Evolutionary conservation across 2,888 invertebrate genomes (phyloP).

Genomic region (Acanthacorydalis orientalis): DNA sequence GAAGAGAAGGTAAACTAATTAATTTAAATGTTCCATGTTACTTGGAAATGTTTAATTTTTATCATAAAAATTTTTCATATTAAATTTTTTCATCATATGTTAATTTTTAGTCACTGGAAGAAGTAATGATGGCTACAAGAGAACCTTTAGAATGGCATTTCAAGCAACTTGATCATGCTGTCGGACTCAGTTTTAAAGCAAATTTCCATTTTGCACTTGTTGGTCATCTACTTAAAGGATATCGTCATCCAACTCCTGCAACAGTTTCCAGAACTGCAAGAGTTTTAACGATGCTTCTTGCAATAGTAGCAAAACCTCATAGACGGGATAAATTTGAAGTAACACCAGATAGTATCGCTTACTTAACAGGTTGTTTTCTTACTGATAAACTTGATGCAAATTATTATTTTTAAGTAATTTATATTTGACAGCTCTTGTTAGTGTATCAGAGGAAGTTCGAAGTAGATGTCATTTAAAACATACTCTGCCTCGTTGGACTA

Average conservation of each 20-base stretch:
- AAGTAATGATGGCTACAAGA: constrained; percentile 85
- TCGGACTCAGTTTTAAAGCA: constrained; percentile 87
- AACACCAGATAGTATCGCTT: constrained; percentile 81
- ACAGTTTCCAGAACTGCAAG: constrained; percentile 84
- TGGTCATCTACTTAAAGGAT: constrained; percentile 89
- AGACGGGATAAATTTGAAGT: constrained; percentile 88
- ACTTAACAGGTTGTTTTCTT: constrained; percentile 51
- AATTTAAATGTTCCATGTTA: background rate
- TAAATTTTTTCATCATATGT: too few relatives aligned
- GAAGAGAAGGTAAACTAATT: constrained; percentile 53
- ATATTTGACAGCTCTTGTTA: constrained; percentile 58
- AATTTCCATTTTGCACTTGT: constrained; percentile 97
- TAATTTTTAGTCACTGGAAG: constrained; percentile 47
- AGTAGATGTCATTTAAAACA: constrained; percentile 91
- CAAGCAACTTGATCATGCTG: constrained; percentile 90
- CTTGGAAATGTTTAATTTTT: constrained; percentile 2
- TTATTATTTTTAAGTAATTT: background rate
- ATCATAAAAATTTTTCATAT: background rate
- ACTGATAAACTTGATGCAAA: background rate
- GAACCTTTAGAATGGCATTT: constrained; percentile 97
- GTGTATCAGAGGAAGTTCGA: constrained; percentile 92
- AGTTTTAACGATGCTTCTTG: constrained; percentile 74
- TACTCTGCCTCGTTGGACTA: constrained; percentile 52
- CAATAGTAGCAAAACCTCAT: constrained; percentile 71
- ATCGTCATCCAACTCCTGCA: constrained; percentile 80